phyloP scores from a whole-genome alignment of 2,888 invertebrate species.

The Drosophila sordidula region DNA sequence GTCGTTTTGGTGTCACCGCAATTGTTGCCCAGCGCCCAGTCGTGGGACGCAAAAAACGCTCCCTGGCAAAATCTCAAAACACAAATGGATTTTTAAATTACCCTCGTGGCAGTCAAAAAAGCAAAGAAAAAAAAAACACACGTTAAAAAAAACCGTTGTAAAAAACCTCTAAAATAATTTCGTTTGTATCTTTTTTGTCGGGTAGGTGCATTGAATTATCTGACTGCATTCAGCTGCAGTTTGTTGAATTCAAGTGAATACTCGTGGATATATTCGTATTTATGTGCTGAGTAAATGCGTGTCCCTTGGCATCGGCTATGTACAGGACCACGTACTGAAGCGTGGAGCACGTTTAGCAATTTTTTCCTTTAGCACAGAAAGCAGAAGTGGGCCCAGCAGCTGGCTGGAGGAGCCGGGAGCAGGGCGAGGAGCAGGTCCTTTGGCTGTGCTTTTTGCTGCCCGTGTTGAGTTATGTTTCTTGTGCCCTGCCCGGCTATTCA shows the following conservation, averaged over 20 bases:
- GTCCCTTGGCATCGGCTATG: conserved; percentile 48
- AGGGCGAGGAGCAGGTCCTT: conserved; percentile 44
- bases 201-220: conserved; percentile 62
- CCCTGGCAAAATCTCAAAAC: conserved; percentile 74
- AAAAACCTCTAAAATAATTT: conserved; percentile 20
- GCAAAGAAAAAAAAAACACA: neutral
- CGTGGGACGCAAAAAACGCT: conserved; percentile 17
- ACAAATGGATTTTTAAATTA: conserved; percentile 81
- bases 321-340: conserved; percentile 45
- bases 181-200: conserved; percentile 12
- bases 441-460: conserved; percentile 62
- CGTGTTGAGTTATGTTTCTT: conserved; percentile 70
- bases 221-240: conserved; percentile 53
- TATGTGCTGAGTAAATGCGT: conserved; percentile 29
- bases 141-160: conserved; percentile 1
- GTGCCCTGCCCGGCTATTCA: conserved; percentile 53
- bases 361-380: conserved; percentile 48
- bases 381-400: conserved; percentile 1
- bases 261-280: conserved; percentile 5
- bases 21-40: conserved; percentile 68
- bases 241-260: conserved; percentile 53
- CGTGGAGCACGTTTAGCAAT: conserved; percentile 57
- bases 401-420: no score
- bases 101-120: conserved; percentile 62
- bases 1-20: conserved; percentile 57